A percentile compares a stretch with the other conserved stretches of the same genome.
Conservation (phyloP, 23 tunicate species). For the Styela clava region DNA sequence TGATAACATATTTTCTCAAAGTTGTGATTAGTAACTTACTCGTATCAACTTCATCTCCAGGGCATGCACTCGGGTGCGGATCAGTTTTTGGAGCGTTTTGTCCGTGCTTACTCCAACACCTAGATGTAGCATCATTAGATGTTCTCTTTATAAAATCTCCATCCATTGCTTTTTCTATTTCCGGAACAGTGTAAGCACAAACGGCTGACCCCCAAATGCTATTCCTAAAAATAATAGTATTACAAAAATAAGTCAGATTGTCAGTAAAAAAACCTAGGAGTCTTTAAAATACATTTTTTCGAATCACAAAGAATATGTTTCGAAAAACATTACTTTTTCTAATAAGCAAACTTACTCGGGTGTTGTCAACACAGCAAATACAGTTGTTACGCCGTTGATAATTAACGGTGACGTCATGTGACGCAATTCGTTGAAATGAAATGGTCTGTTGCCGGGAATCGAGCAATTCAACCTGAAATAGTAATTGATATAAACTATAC, state of each 20-base stretch:
- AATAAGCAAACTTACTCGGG: slow-evolving; percentile 44
- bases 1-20: no score
- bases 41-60: background rate
- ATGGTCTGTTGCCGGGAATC: slow-evolving; percentile 59
- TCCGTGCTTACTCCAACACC: slow-evolving; percentile 35
- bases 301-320: no score
- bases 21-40: no score
- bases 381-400: slow-evolving; percentile 35
- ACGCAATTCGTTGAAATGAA: slow-evolving; percentile 71
- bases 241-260: background rate
- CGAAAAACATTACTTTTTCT: no score
- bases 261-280: background rate
- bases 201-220: slow-evolving; percentile 72
- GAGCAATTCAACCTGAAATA: slow-evolving; percentile 69
- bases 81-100: background rate
- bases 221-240: slow-evolving; percentile 39
- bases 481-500: no score
- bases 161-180: slow-evolving; percentile 41
- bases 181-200: slow-evolving; percentile 60
- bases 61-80: slow-evolving; percentile 50
- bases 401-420: slow-evolving; percentile 37
- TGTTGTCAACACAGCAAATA: slow-evolving; percentile 68
- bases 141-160: slow-evolving; percentile 53
- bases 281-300: background rate
- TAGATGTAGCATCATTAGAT: background rate